These are phyloP conservation scores for Callaeas wilsoni DNA, from an alignment of 2,113 vertebrate species.

Conservation along the genomic window DNA sequence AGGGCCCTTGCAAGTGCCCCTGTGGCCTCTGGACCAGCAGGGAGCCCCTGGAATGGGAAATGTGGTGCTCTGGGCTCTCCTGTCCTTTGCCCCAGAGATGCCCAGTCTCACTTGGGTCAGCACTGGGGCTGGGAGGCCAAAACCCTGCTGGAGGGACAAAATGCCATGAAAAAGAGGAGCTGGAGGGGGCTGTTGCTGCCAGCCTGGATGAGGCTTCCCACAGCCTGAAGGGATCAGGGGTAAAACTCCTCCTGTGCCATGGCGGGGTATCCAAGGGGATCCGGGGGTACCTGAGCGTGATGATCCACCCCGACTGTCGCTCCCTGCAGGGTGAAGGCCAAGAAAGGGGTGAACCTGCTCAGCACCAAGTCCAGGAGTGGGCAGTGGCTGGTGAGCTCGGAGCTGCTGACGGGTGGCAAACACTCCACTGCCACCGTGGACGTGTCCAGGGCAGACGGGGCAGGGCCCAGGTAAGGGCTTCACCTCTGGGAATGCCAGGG, in stretches of 20 bases:
- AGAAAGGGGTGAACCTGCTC: slow-evolving; percentile 94
- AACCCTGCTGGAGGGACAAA: not conserved
- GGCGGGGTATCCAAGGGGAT: too few species aligned
- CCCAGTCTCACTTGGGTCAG: not conserved
- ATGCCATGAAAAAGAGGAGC: not conserved
- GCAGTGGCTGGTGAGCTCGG: slow-evolving; percentile 91
- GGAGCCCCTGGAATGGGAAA: rapidly evolving
- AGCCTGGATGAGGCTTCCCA: not conserved
- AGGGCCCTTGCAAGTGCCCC: not conserved
- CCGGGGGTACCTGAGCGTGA: rapidly evolving
- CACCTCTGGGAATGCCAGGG: not conserved
- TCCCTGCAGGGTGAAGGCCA: slow-evolving; percentile 90
- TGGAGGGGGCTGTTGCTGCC: not conserved
- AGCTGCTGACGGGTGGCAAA: slow-evolving; percentile 90
- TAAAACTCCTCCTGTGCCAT: not conserved
- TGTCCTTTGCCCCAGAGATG: rapidly evolving
- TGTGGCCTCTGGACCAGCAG: not conserved
- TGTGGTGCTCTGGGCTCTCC: not conserved
- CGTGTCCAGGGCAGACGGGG: slow-evolving; percentile 78
- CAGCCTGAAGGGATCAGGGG: not conserved
- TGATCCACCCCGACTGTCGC: not conserved
- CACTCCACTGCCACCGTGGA: slow-evolving; percentile 93
- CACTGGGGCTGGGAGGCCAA: not conserved
- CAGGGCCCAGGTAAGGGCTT: slow-evolving; percentile 70
- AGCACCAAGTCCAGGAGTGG: slow-evolving; percentile 84